These are phyloP conservation scores for Camptogramma bilineatum DNA, from an alignment of 2,888 invertebrate species.

Conservation along the genomic window DNA sequence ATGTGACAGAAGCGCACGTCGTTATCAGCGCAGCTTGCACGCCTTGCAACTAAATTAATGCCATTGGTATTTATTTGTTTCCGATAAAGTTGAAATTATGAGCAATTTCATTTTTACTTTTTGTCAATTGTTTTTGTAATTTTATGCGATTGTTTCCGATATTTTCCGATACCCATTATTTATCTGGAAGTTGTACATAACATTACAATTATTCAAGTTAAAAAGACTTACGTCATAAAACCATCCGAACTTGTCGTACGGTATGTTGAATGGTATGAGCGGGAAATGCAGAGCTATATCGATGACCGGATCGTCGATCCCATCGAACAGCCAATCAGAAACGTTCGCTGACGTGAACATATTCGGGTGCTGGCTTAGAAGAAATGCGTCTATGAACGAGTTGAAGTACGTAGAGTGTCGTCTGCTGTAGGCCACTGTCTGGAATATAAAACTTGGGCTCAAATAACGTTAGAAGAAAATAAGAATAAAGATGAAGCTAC, in stretches of 20 bases:
- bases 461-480: background rate
- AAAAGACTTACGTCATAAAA: slow-evolving; percentile 88
- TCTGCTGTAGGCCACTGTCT: slow-evolving; percentile 88
- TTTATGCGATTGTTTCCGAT: too few relatives aligned
- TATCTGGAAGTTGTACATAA: too few relatives aligned
- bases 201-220: background rate
- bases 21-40: too few relatives aligned
- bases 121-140: too few relatives aligned
- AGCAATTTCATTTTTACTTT: too few relatives aligned
- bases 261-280: slow-evolving; percentile 84
- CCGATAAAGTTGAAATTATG: too few relatives aligned
- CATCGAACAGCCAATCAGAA: slow-evolving; percentile 90
- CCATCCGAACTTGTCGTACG: slow-evolving; percentile 93
- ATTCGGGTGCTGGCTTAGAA: slow-evolving; percentile 81
- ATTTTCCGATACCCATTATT: too few relatives aligned
- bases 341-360: slow-evolving; percentile 87
- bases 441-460: slow-evolving; percentile 46
- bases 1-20: too few relatives aligned
- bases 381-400: slow-evolving; percentile 81
- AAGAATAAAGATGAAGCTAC: background rate
- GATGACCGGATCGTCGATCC: slow-evolving; percentile 91
- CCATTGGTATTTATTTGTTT: too few relatives aligned
- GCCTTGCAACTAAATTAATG: too few relatives aligned
- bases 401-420: slow-evolving; percentile 72
- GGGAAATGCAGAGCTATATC: slow-evolving; percentile 81